Conservation (phyloP, 2,113 vertebrate genomes). For the Anseranas semipalmata region DNA sequence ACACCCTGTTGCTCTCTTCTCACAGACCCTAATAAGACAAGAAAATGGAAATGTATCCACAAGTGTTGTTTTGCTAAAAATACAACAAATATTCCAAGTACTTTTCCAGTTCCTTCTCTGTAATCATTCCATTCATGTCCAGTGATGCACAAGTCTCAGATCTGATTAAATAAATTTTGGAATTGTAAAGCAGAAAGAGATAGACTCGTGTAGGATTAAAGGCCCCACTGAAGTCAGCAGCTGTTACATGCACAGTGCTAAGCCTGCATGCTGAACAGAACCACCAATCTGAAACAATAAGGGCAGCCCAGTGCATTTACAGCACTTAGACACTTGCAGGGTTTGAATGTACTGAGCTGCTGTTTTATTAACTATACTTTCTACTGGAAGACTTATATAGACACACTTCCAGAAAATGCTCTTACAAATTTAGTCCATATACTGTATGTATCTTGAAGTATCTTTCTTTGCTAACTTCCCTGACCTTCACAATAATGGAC, state of each 20-base stretch:
- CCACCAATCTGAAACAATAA: conserved; percentile 13
- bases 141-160: not conserved
- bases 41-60: not conserved
- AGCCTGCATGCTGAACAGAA: conserved; percentile 22
- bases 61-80: not conserved
- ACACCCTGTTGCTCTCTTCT: not conserved
- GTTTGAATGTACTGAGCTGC: not conserved
- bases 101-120: not conserved
- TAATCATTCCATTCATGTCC: not conserved
- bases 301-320: conserved; percentile 12
- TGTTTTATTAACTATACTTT: not conserved
- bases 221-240: conserved; percentile 35
- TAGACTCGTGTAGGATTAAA: not conserved
- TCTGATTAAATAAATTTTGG: not conserved
- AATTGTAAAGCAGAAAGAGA: not conserved
- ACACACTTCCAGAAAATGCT: conserved; percentile 36
- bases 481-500: not conserved
- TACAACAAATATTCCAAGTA: not conserved
- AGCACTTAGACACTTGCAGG: not conserved
- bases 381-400: not conserved
- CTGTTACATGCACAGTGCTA: not conserved
- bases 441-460: not conserved
- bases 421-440: conserved; percentile 12
- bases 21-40: not conserved
- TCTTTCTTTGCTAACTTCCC: not conserved